These are phyloP conservation scores for Dryadula phaetusa DNA, from an alignment of 2,888 invertebrate species.

Conservation along the genomic window DNA sequence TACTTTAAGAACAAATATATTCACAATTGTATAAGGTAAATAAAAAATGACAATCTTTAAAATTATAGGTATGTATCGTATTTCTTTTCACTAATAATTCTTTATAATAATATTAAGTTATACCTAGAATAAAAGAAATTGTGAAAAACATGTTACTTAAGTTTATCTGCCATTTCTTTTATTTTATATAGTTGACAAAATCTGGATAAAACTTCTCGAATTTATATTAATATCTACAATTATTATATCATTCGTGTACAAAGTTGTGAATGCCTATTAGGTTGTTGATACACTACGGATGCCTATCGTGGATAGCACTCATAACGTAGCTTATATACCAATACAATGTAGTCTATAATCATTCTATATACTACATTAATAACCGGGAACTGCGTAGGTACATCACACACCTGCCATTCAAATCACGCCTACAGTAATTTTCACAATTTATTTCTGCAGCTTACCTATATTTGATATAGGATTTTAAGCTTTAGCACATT, in stretches of 20 bases:
- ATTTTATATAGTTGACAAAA: neutral
- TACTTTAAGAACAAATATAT: neutral
- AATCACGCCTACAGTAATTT: constrained; percentile 67
- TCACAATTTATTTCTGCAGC: constrained; percentile 45
- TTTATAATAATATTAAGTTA: too few relatives aligned
- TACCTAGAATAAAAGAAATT: too few relatives aligned
- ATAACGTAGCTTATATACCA: constrained; percentile 12
- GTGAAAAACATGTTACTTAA: too few relatives aligned
- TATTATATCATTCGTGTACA: too few relatives aligned
- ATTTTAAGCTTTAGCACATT: constrained; percentile 36
- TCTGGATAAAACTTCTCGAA: neutral
- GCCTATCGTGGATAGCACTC: constrained; percentile 8
- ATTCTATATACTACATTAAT: constrained; percentile 57
- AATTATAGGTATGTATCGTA: neutral
- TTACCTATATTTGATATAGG: constrained; percentile 30
- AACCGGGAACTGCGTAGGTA: constrained; percentile 38
- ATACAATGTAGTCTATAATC: constrained; percentile 41
- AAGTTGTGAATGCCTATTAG: constrained; percentile 2
- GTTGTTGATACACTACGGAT: neutral
- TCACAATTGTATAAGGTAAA: neutral
- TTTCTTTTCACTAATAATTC: neutral
- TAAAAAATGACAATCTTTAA: too few relatives aligned
- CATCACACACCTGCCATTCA: constrained; percentile 71
- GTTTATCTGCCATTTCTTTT: too few relatives aligned
- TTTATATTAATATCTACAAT: neutral